Conservation (phyloP, 2,888 invertebrate genomes). For the Nebria brevicollis region DNA sequence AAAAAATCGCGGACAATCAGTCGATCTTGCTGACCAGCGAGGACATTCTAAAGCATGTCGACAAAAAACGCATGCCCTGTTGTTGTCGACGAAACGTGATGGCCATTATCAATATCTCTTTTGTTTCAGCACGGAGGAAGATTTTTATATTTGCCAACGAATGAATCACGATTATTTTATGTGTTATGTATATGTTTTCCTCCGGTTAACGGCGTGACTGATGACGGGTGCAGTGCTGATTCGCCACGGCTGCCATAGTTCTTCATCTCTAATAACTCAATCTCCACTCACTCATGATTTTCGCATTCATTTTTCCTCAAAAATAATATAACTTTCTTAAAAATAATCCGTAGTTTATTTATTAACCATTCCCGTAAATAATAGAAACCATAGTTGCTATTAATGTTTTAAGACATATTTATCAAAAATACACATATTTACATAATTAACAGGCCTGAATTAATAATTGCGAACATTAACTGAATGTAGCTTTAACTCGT, state of each 20-base stretch:
- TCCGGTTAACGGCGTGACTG: constrained; percentile 21
- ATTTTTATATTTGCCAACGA: not conserved
- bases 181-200: not conserved
- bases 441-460: not conserved
- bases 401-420: too few species aligned
- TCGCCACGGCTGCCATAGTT: constrained; percentile 25
- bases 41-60: not conserved
- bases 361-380: too few species aligned
- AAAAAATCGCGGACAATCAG: not conserved
- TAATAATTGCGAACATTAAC: not conserved
- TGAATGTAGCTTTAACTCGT: not conserved
- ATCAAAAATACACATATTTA: not conserved
- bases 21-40: not conserved
- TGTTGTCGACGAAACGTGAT: not conserved
- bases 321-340: too few species aligned
- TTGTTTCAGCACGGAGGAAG: not conserved
- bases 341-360: too few species aligned
- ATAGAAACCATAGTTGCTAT: too few species aligned
- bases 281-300: constrained; percentile 1
- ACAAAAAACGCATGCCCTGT: not conserved
- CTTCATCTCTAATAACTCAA: constrained; percentile 33
- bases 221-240: constrained; percentile 27
- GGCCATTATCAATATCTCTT: not conserved
- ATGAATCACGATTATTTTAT: not conserved
- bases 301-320: too few species aligned